Conservation (phyloP, 2,888 invertebrate genomes). For the Cloeon dipterum region DNA sequence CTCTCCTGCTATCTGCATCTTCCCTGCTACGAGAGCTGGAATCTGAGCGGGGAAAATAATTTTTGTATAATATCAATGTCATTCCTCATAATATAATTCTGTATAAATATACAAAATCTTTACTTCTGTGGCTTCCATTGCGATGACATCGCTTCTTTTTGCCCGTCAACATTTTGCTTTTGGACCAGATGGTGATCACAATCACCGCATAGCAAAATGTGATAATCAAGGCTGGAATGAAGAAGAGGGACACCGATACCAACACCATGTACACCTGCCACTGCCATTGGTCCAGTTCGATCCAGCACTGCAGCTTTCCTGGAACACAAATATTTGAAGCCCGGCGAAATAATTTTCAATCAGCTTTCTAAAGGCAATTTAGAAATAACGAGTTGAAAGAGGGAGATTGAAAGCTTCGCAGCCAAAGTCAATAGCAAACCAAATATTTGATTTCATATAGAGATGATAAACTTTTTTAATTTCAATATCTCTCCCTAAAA, state of each 20-base stretch:
- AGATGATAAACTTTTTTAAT: too few species aligned
- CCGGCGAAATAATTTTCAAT: too few species aligned
- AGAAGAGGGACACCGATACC: conserved; percentile 59
- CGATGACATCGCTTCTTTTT: conserved; percentile 7
- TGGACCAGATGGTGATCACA: conserved; percentile 80
- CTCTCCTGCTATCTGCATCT: conserved; percentile 35
- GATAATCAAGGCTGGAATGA: conserved; percentile 69
- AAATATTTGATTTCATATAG: too few species aligned
- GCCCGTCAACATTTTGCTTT: conserved; percentile 39
- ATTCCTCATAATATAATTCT: too few species aligned
- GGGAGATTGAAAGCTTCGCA: too few species aligned
- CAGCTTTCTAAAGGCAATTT: too few species aligned
- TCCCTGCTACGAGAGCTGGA: conserved; percentile 4
- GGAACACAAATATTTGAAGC: conserved; percentile 11
- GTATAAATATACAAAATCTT: too few species aligned
- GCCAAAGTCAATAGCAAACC: too few species aligned
- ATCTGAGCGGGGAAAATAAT: too few species aligned
- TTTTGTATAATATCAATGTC: too few species aligned
- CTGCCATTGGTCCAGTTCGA: conserved; percentile 47
- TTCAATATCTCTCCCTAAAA: too few species aligned
- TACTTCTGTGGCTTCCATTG: conserved; percentile 21
- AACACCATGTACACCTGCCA: conserved; percentile 81
- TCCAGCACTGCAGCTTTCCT: conserved; percentile 70
- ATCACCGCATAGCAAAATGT: conserved; percentile 78
- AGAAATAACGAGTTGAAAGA: too few species aligned